A percentile compares a stretch with the other conserved stretches of the same genome.
Conservation (phyloP, 2,797 vertebrate species). For the Micromesistius poutassou region DNA sequence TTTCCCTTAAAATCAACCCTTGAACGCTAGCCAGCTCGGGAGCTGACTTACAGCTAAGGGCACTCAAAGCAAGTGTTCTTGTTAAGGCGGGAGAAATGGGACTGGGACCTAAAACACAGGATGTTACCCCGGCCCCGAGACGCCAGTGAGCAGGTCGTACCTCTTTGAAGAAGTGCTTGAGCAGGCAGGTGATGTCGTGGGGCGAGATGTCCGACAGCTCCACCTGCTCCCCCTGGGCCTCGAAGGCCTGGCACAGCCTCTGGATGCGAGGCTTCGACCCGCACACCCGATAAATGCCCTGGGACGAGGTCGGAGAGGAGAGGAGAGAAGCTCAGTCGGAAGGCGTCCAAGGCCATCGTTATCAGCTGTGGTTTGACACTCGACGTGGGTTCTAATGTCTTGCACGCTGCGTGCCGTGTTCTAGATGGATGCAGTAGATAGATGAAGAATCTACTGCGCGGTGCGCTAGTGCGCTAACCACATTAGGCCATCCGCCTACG, state of each 20-base stretch:
- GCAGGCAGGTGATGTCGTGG: constrained; percentile 86
- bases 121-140: not conserved
- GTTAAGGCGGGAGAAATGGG: too few relatives aligned
- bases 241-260: constrained; percentile 87
- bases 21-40: too few relatives aligned
- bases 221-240: constrained; percentile 80
- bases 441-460: too few relatives aligned
- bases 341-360: not conserved
- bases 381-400: not conserved
- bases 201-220: constrained; percentile 89
- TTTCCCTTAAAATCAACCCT: too few relatives aligned
- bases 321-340: not conserved
- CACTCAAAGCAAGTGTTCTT: too few relatives aligned
- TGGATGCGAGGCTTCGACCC: constrained; percentile 88
- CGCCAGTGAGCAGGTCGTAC: constrained; percentile 55
- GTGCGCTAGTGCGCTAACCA: too few relatives aligned
- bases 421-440: not conserved
- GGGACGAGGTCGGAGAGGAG: constrained; percentile 18
- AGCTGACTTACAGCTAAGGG: too few relatives aligned
- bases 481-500: too few relatives aligned
- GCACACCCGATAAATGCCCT: constrained; percentile 92
- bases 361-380: not conserved
- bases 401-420: not conserved
- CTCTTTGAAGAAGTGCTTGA: constrained; percentile 94
- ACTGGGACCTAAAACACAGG: too few relatives aligned